Conservation (phyloP, 2,113 vertebrate genomes). For the Tenrec ecaudatus region DNA sequence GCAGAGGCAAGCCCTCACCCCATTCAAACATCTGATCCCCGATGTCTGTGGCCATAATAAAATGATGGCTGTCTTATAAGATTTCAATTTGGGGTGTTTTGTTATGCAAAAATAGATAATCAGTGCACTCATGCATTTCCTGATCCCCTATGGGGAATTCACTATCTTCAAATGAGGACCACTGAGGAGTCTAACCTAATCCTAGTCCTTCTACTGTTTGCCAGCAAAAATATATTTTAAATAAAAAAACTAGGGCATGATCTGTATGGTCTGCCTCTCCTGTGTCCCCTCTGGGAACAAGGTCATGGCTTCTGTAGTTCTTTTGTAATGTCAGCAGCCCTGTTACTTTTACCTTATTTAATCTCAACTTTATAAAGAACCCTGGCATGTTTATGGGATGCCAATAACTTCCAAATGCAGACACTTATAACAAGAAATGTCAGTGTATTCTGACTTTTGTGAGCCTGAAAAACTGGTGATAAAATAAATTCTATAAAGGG, state of each 20-base stretch:
- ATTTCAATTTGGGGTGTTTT: neutral
- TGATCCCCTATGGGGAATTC: neutral
- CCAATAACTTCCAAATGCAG: slow-evolving; percentile 35
- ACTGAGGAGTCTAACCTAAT: neutral
- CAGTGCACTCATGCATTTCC: neutral
- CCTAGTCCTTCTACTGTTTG: neutral
- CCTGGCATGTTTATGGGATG: neutral
- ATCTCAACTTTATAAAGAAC: slow-evolving; percentile 15
- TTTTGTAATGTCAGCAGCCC: neutral
- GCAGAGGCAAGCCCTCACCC: neutral
- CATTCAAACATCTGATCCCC: neutral
- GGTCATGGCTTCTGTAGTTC: neutral
- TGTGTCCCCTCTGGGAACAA: neutral
- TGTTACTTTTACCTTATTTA: neutral
- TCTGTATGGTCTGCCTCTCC: neutral
- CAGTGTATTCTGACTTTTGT: neutral
- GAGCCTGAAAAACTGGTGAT: slow-evolving; percentile 7
- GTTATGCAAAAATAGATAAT: neutral
- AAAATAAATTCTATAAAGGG: slow-evolving; percentile 6
- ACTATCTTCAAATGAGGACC: neutral
- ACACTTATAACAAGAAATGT: neutral
- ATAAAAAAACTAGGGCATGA: slow-evolving; percentile 25
- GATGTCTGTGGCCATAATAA: neutral
- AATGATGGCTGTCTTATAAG: neutral
- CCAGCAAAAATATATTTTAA: slow-evolving; percentile 42